Evolutionary conservation across 2,888 invertebrate genomes (phyloP).

Genomic region (Spilosoma lubricipeda): DNA sequence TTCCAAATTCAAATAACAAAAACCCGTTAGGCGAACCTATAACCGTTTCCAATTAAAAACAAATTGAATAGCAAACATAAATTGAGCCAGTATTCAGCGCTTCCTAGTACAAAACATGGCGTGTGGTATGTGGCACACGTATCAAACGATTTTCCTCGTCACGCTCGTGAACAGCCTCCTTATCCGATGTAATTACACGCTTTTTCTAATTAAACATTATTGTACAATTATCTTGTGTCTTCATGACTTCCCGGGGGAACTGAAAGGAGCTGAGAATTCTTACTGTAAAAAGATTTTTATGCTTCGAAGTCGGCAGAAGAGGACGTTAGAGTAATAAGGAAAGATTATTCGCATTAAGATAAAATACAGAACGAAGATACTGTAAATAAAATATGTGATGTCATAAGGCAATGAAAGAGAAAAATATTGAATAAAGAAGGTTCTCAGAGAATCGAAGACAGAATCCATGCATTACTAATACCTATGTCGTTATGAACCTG

Average conservation of each 20-base stretch:
- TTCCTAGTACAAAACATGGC: slow-evolving; percentile 3
- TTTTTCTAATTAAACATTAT: slow-evolving; percentile 60
- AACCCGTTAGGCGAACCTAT: neutral
- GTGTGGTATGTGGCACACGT: slow-evolving; percentile 27
- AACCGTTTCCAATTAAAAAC: neutral
- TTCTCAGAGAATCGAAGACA: neutral
- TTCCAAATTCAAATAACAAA: neutral
- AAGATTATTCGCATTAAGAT: neutral
- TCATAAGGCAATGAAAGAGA: neutral
- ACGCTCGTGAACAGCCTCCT: slow-evolving; percentile 44
- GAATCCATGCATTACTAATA: neutral
- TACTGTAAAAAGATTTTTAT: neutral
- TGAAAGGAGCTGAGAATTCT: neutral
- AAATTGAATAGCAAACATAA: slow-evolving; percentile 3
- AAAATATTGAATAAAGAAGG: neutral
- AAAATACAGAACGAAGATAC: neutral
- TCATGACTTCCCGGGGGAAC: slow-evolving; percentile 15
- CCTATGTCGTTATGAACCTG: too few relatives aligned
- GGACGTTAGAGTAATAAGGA: neutral
- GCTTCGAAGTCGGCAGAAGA: neutral
- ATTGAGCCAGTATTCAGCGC: slow-evolving; percentile 1
- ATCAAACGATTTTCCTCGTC: slow-evolving; percentile 42
- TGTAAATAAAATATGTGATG: neutral
- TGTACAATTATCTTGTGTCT: slow-evolving; percentile 24
- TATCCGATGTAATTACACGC: slow-evolving; percentile 53